Base-by-base conservation (phyloP, 2,797 vertebrate species). In the Otolemur crassicaudatus region DNA sequence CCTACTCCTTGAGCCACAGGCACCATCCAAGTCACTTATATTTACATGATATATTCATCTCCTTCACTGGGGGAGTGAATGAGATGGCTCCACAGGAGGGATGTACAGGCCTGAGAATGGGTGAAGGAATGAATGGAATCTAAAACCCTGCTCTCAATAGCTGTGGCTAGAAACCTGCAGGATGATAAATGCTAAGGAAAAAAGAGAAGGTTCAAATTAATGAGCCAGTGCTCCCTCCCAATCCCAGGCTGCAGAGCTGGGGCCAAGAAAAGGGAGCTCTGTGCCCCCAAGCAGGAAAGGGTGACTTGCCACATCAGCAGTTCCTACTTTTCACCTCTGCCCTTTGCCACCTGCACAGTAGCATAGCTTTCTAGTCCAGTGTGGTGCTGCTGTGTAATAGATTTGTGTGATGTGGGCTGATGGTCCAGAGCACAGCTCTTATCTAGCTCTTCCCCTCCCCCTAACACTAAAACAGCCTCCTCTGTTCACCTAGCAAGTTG, bases 401-500 rank as follows among this genome's bases (percentile, higher is more conserved):
- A 92, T 94, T 79, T 92, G 37, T 95, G 90, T 91, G 77, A 67
- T 82, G n/a, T 86, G 84, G 63, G 61, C 37, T 31, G 27, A 80
- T 69, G 75, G 86, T 90, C 88, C 88, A 84, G 91, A 95, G 86
- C 65, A 37, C 40, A 91, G 60, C 65, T 91, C 80, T 93, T 63
- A 73, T 29, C 86, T 94, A 84, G 20, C 49, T 93, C 69, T 37
- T 97, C 96, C 97, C 97, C 98, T 98, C 98, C 98, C 98, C 98
- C 98, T 98, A 98, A 27, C 53, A 73, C 46, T 82, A 56, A 96
- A 76, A 56, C 63, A 88, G 53, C 49, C 70, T 86, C n/a, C 75
- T 25, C 58, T 63, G 27, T 93, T 91, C 95, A 93, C 80, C 89
- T 85, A 91, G 98, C 99, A 99, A 99, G 99, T 99, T 99, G 99